These are phyloP conservation scores for Sinodicranocentrus sp. DNA, from an alignment of 2,888 invertebrate genomes.

Conservation along the genomic window DNA sequence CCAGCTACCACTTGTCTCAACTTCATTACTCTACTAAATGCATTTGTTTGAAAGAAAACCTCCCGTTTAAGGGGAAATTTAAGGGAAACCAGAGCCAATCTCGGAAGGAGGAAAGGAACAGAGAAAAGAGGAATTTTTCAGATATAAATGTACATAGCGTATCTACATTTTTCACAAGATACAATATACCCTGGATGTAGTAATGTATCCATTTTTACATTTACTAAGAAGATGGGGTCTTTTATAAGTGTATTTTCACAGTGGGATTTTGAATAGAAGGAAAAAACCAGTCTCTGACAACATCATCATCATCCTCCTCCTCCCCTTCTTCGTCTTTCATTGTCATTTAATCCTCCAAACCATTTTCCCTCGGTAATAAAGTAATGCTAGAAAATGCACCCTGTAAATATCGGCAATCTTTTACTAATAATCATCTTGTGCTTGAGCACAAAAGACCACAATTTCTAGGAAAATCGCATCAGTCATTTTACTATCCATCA, in stretches of 20 bases:
- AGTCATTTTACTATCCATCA: constrained; percentile 65
- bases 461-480: constrained; percentile 40
- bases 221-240: neutral
- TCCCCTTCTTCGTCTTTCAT: constrained; percentile 28
- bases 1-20: constrained; percentile 52
- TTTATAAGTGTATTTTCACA: neutral
- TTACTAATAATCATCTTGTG: constrained; percentile 43
- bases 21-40: constrained; percentile 48
- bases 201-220: neutral
- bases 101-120: constrained; percentile 18
- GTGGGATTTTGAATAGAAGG: neutral
- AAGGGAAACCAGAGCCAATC: constrained; percentile 49
- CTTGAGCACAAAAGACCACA: neutral
- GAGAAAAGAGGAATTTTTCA: constrained; percentile 3
- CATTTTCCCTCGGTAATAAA: constrained; percentile 60
- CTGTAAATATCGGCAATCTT: neutral
- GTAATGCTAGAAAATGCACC: constrained; percentile 51
- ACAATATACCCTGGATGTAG: too few relatives aligned
- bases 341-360: constrained; percentile 65
- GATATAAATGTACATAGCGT: too few relatives aligned
- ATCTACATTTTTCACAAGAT: too few relatives aligned
- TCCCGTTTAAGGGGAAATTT: constrained; percentile 42
- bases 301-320: constrained; percentile 26
- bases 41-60: constrained; percentile 53
- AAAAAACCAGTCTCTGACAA: constrained; percentile 23